phyloP scores from a whole-genome alignment of 2,113 vertebrate genomes.

The Rhineura floridana region DNA sequence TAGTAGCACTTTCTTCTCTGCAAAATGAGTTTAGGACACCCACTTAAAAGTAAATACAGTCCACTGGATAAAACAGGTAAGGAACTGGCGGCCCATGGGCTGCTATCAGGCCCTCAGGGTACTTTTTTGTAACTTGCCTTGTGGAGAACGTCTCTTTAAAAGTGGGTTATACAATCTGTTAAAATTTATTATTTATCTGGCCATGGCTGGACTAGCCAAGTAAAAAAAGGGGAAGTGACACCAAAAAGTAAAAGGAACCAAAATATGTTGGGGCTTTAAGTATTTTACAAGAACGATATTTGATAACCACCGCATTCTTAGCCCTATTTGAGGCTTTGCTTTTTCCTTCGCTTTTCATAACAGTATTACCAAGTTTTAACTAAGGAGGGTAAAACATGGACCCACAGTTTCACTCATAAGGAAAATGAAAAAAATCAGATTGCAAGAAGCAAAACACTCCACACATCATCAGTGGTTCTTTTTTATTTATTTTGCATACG shows the following conservation, averaged over 20 bases:
- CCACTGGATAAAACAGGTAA: neutral
- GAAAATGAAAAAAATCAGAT: too few relatives aligned
- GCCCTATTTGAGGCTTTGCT: too few relatives aligned
- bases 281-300: too few relatives aligned
- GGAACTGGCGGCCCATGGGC: neutral
- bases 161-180: too few relatives aligned
- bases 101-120: neutral
- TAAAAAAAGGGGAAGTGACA: too few relatives aligned
- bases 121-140: neutral
- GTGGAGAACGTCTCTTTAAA: too few relatives aligned
- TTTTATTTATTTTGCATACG: neutral
- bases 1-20: rapidly evolving
- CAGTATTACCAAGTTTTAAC: neutral
- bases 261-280: too few relatives aligned
- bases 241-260: too few relatives aligned
- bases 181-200: neutral
- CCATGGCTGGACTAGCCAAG: neutral
- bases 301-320: too few relatives aligned
- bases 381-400: neutral
- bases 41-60: rapidly evolving
- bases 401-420: neutral
- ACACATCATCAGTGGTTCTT: neutral
- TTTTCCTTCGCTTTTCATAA: too few relatives aligned
- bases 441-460: neutral
- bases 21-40: neutral